phyloP scores from a whole-genome alignment of 2,113 vertebrate genomes.

The Brienomyrus brachyistius region DNA sequence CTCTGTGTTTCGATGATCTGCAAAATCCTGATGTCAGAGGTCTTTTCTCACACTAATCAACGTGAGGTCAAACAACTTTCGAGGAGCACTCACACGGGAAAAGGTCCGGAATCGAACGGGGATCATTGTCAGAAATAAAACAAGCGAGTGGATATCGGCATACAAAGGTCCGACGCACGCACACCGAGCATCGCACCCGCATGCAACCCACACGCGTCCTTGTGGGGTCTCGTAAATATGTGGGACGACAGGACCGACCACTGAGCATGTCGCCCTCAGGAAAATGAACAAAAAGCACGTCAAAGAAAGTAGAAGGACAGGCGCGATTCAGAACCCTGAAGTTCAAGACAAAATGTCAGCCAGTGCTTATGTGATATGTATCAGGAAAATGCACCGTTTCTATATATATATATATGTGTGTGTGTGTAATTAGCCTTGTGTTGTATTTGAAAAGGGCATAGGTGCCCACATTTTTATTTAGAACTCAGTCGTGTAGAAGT shows the following conservation, averaged over 20 bases:
- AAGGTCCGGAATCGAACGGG: not conserved
- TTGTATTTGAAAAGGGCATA: slow-evolving; percentile 58
- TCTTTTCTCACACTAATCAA: slow-evolving; percentile 11
- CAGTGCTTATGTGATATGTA: not conserved
- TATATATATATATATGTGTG: not conserved
- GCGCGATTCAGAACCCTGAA: not conserved
- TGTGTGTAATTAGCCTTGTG: slow-evolving; percentile 53
- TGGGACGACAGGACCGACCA: not conserved
- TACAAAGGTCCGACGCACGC: not conserved
- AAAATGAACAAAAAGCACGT: not conserved
- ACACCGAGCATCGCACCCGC: not conserved
- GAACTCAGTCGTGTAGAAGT: slow-evolving; percentile 60
- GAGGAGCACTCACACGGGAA: not conserved
- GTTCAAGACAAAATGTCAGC: not conserved
- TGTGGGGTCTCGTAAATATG: not conserved
- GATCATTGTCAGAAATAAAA: not conserved
- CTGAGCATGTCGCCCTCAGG: not conserved
- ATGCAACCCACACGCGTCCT: not conserved
- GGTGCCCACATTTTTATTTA: slow-evolving; percentile 61
- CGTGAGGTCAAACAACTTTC: not conserved
- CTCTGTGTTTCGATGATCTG: not conserved
- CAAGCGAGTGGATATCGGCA: not conserved
- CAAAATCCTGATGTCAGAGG: not conserved
- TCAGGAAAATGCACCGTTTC: not conserved
- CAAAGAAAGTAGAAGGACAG: not conserved